A percentile compares a stretch with the other conserved stretches of the same genome.
These are phyloP conservation scores for Sebastes fasciatus DNA, from an alignment of 2,113 vertebrate species.

Conservation along the genomic window DNA sequence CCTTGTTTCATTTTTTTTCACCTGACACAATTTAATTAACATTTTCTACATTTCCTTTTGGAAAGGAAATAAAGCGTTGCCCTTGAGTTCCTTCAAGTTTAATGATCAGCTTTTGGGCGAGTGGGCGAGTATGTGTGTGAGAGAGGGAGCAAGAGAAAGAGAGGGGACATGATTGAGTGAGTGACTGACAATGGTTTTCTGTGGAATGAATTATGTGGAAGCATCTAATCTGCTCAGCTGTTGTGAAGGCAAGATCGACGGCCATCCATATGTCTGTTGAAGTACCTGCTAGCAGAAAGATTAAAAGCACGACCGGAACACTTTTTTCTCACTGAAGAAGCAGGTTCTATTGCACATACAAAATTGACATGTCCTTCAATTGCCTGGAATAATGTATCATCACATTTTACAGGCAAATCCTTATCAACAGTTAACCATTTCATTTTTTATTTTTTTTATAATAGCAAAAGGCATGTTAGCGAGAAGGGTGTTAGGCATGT, in stretches of 20 bases:
- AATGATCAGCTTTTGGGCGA: conserved; percentile 62
- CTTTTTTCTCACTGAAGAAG: background rate
- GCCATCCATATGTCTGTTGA: conserved; percentile 48
- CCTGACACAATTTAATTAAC: conserved; percentile 70
- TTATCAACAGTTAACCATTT: background rate
- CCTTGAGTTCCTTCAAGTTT: conserved; percentile 78
- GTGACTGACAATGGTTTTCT: conserved; percentile 67
- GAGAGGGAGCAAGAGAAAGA: conserved; percentile 24
- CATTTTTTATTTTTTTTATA: background rate
- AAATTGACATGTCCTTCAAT: conserved; percentile 36
- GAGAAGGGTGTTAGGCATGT: conserved; percentile 27
- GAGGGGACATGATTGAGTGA: conserved; percentile 52
- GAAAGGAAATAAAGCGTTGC: conserved; percentile 63
- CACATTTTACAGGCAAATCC: background rate
- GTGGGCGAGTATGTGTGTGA: conserved; percentile 34
- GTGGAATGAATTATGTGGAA: conserved; percentile 67
- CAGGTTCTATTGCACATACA: background rate
- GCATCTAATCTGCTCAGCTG: conserved; percentile 72
- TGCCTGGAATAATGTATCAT: background rate
- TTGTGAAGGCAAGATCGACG: conserved; percentile 59
- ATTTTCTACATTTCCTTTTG: conserved; percentile 52
- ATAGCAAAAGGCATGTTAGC: conserved; percentile 11
- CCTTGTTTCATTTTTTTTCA: conserved; percentile 40
- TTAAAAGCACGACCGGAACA: conserved; percentile 35
- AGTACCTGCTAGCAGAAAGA: conserved; percentile 57